These are phyloP conservation scores for Drosophila bocki DNA, from an alignment of 1,140 invertebrate species.

Conservation along the genomic window DNA sequence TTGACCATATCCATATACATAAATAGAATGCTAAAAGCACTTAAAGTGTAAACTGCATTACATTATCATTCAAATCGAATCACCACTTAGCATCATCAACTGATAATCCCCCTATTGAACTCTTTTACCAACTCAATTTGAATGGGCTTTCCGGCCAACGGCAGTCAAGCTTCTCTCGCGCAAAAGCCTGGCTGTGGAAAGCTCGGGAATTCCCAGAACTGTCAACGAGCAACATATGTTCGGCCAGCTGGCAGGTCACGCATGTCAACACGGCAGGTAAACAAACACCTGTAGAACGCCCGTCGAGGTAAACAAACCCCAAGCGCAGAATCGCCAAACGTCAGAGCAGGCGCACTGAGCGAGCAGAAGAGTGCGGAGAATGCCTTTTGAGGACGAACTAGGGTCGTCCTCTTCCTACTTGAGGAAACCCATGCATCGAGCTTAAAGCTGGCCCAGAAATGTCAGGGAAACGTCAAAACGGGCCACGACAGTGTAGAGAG, in stretches of 20 bases:
- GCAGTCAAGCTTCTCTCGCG: neutral
- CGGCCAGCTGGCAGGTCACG: slow-evolving; percentile 34
- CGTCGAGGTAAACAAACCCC: slow-evolving; percentile 54
- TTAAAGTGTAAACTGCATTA: too few species aligned
- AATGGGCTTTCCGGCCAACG: neutral
- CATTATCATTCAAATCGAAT: neutral
- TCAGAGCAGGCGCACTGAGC: slow-evolving; percentile 61
- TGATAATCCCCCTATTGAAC: neutral
- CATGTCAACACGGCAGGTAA: slow-evolving; percentile 49
- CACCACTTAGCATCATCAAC: neutral
- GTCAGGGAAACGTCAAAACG: slow-evolving; percentile 60
- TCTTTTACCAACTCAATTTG: neutral
- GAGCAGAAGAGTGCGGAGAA: slow-evolving; percentile 38
- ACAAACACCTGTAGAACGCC: slow-evolving; percentile 70
- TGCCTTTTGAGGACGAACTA: neutral
- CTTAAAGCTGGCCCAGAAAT: slow-evolving; percentile 73
- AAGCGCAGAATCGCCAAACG: slow-evolving; percentile 51
- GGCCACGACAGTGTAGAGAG: slow-evolving; percentile 73
- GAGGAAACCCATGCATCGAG: slow-evolving; percentile 10
- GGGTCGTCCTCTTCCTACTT: slow-evolving; percentile 28
- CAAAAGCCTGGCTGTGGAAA: slow-evolving; percentile 6
- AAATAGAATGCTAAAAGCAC: too few species aligned
- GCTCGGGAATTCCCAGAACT: slow-evolving; percentile 25
- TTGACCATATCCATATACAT: too few species aligned
- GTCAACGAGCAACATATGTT: slow-evolving; percentile 54